These are phyloP conservation scores for Trichoplusia ni DNA, from an alignment of 1,140 invertebrate species.

Conservation along the genomic window DNA sequence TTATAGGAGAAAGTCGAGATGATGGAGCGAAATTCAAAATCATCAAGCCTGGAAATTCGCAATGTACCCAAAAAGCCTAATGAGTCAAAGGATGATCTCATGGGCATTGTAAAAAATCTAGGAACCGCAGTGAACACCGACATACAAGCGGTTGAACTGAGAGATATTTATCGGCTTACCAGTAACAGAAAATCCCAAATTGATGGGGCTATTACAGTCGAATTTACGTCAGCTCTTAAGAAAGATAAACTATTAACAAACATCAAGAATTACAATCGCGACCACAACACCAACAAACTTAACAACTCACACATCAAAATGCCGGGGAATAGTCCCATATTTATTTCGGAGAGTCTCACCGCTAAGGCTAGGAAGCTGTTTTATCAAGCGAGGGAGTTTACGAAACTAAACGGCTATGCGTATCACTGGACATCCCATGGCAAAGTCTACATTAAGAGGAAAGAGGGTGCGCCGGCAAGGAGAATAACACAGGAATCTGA, in stretches of 20 bases:
- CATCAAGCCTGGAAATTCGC: not conserved
- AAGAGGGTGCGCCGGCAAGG: not conserved
- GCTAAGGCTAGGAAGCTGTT: not conserved
- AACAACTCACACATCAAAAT: not conserved
- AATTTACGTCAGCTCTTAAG: not conserved
- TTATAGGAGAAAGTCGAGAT: not conserved
- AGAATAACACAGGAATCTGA: not conserved
- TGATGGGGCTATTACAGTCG: not conserved
- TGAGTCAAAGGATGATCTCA: not conserved
- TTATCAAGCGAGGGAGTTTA: constrained; percentile 12
- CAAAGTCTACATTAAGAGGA: not conserved
- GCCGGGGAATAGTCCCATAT: not conserved
- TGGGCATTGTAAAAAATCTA: not conserved
- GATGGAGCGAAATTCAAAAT: not conserved
- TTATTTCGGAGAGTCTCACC: not conserved
- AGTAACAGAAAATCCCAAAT: not conserved
- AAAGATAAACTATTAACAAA: not conserved
- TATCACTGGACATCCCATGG: not conserved
- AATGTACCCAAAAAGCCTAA: not conserved
- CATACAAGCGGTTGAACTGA: not conserved
- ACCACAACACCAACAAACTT: not conserved
- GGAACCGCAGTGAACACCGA: not conserved
- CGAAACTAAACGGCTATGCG: not conserved
- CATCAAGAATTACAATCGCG: not conserved
- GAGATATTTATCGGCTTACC: not conserved